Base-by-base conservation (phyloP, 1,140 invertebrate species). In the Polypedilum pembai region DNA sequence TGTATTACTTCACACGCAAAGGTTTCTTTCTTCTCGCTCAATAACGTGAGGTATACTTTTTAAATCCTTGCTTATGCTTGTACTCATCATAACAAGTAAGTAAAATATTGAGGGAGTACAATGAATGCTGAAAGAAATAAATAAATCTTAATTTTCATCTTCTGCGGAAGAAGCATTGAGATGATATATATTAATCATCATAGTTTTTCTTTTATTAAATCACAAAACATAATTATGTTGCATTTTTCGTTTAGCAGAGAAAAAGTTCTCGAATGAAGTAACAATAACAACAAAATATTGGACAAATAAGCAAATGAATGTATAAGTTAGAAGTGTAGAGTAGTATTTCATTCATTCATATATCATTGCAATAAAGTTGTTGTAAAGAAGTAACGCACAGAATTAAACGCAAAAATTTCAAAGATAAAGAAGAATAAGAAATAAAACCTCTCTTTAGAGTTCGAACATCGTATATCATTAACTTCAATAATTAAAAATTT, bases 121-220 rank as follows among this genome's bases (percentile, higher is more conserved):
- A 5, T 33, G 24, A 33, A 33, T 33, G 24, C 5, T 33, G 45
- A 56, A 56, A n/a, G 8, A 12, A 12, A 56, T 56, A 56, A 56
- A 56, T 56, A 56, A 56, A 56, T 56, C 45, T 56, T 56, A 56
- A 56, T 56, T 56, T 45, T 56, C 45, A 56, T 56, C 45, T 56
- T n/a, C 45, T 15, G 15, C 12, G 3, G 45, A 15, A 56, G 15
- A 56, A 56, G 45, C 45, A 56, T 56, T n/a, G 45, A 8, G 45
- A 56, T 56, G 45, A 56, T 56, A 56, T 56, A 56, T 56, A 56
- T 56, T n/a, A 56, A 56, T 12, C 45, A 56, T 56, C 15, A 56
- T 56, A 15, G 45, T 56, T 56, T 45, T 56, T 56, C 45, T 56
- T 56, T 56, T 56, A 56, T 56, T 56, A 56, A 56, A 56, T 56